Base-by-base conservation (phyloP, 2,113 vertebrate genomes). In the Fulmarus glacialis region DNA sequence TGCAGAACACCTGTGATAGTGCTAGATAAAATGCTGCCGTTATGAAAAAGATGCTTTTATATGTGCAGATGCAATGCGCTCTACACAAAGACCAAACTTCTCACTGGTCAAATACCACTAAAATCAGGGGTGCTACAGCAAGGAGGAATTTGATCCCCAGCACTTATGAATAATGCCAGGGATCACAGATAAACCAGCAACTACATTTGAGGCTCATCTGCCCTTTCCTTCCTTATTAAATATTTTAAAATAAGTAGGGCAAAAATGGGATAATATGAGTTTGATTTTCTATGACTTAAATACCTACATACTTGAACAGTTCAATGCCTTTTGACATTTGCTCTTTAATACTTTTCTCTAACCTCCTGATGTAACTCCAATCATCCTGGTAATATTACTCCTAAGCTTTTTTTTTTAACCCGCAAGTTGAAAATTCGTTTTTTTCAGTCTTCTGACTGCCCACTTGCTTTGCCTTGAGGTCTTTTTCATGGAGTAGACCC, bases 401-500 rank as follows among this genome's bases (percentile, higher is more conserved):
- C 29, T 53, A 84, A 87, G n/a, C 11, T 19, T 30, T 62, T 70
- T 81, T 83, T 89, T 56, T 42, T 38, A 80, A 62, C 22, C 10
- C 29, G 36, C n/a, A 52, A 47, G 53, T 70, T 84, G 40, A 72
- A 88, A 83, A 87, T 62, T 45, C 8, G 1, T 3, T 34, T 67
- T 82, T 94, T 83, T 56, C 48, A 56, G 22, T 58, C 48, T 84
- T 20, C 47, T 84, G 30, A 43, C 23, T 58, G 7, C 22, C 27
- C 42, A 66, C 45, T 89, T 96, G n/a, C 88, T 96, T 92, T 96
- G 71, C 82, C 64, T 89, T 83, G 34, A 74, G 74, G 30, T 58
- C n/a, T 63, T 85, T 93, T 81, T 74, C 48, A 36, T 15, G 20
- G 23, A 55, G 11, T 24, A 60, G 64, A 68, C 6, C 34, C 85